These are phyloP conservation scores for Cheiracanthium punctorium DNA, from an alignment of 2,888 invertebrate species.

Conservation along the genomic window DNA sequence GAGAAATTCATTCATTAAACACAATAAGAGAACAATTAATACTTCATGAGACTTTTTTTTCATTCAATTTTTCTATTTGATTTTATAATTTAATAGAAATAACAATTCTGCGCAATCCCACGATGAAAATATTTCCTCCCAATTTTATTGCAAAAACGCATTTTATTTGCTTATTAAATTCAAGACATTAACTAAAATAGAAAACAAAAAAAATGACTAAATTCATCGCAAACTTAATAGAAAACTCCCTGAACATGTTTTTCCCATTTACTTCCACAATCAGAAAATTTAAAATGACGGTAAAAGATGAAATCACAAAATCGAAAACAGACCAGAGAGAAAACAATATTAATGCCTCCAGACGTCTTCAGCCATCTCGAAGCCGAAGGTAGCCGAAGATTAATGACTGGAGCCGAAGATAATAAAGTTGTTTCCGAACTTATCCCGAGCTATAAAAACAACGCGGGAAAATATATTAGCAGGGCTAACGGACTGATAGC, in stretches of 20 bases:
- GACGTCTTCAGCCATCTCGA: conserved; percentile 25
- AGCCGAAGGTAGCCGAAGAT: conserved; percentile 45
- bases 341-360: conserved; percentile 52
- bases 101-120: too few species aligned
- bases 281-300: conserved; percentile 18
- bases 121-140: too few species aligned
- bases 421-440: conserved; percentile 57
- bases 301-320: not conserved
- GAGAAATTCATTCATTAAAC: too few species aligned
- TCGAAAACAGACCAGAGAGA: conserved; percentile 28
- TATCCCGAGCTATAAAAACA: conserved; percentile 27
- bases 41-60: too few species aligned
- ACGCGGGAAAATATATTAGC: conserved; percentile 10
- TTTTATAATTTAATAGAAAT: too few species aligned
- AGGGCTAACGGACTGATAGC: conserved; percentile 28
- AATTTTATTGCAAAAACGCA: too few species aligned
- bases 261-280: conserved; percentile 15
- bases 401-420: conserved; percentile 46
- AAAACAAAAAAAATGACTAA: not conserved
- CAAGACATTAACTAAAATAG: not conserved
- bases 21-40: too few species aligned
- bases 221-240: not conserved
- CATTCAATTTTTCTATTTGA: too few species aligned
- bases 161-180: too few species aligned
- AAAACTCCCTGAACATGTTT: not conserved